These are phyloP conservation scores for Pampus argenteus DNA, from an alignment of 2,797 vertebrate genomes.

Conservation along the genomic window DNA sequence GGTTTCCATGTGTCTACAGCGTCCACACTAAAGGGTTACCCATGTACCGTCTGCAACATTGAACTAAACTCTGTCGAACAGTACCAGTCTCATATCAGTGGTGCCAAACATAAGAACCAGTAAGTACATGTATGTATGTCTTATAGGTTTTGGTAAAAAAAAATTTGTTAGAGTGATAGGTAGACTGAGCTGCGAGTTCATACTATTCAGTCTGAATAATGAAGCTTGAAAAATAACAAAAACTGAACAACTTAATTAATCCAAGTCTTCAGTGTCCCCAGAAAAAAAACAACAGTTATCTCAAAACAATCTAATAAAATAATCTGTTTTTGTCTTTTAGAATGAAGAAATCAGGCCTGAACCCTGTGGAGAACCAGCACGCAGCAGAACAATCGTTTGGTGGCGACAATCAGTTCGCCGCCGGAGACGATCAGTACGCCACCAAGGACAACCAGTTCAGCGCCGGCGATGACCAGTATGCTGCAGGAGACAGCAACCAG, in stretches of 20 bases:
- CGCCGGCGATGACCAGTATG: not conserved
- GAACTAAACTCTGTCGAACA: constrained; percentile 98
- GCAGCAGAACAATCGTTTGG: constrained; percentile 12
- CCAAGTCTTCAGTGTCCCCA: too few relatives aligned
- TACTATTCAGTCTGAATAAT: too few relatives aligned
- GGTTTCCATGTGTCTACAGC: constrained; percentile 78
- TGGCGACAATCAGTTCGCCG: constrained; percentile 1
- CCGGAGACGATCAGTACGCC: constrained; percentile 5
- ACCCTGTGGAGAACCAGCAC: constrained; percentile 40
- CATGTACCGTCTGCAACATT: constrained; percentile 93
- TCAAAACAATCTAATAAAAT: too few relatives aligned
- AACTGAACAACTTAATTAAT: too few relatives aligned
- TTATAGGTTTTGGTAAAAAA: not conserved
- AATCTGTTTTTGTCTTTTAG: constrained; percentile 24
- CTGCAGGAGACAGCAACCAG: constrained; percentile 7
- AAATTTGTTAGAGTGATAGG: not conserved
- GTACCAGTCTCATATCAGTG: constrained; percentile 97
- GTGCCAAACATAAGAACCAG: constrained; percentile 98
- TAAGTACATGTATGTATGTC: constrained; percentile 78
- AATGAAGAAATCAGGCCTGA: constrained; percentile 75
- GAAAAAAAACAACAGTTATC: not conserved
- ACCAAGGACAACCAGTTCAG: not conserved
- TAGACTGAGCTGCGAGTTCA: not conserved
- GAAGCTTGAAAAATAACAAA: too few relatives aligned
- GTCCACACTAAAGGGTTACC: constrained; percentile 90